These are phyloP conservation scores for Podocnemis expansa DNA, from an alignment of 2,113 vertebrate species.

Conservation along the genomic window DNA sequence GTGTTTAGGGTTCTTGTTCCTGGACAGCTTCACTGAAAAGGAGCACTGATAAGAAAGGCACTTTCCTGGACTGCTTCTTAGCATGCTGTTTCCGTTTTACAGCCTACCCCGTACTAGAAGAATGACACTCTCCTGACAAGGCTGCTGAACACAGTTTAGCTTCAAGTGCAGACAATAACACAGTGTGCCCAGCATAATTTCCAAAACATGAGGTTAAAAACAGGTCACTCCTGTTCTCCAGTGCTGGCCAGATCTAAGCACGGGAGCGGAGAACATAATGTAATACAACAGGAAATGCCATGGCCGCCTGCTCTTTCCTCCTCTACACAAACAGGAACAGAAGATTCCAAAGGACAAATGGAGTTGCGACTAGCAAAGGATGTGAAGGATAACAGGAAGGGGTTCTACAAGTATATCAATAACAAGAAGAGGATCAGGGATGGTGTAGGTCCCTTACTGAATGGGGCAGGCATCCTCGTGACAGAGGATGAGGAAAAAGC, in stretches of 20 bases:
- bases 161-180: background rate
- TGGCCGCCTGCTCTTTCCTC: background rate
- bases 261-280: rapidly evolving
- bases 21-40: background rate
- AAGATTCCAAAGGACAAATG: too few relatives aligned
- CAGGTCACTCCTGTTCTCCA: background rate
- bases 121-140: background rate
- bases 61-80: rapidly evolving
- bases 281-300: background rate
- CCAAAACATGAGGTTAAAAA: background rate
- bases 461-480: too few relatives aligned
- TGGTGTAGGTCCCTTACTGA: too few relatives aligned
- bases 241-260: background rate
- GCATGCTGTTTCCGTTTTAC: rapidly evolving
- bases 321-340: background rate
- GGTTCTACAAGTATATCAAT: too few relatives aligned
- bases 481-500: too few relatives aligned
- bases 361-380: too few relatives aligned
- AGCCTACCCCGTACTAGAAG: rapidly evolving
- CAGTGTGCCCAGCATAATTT: background rate
- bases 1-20: background rate
- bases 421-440: too few relatives aligned
- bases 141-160: background rate
- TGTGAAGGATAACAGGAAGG: too few relatives aligned
- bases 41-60: background rate